A percentile compares a stretch with the other conserved stretches of the same genome.
Conservation (phyloP, 2,888 invertebrate species). For the Iselma pallidipennis region DNA sequence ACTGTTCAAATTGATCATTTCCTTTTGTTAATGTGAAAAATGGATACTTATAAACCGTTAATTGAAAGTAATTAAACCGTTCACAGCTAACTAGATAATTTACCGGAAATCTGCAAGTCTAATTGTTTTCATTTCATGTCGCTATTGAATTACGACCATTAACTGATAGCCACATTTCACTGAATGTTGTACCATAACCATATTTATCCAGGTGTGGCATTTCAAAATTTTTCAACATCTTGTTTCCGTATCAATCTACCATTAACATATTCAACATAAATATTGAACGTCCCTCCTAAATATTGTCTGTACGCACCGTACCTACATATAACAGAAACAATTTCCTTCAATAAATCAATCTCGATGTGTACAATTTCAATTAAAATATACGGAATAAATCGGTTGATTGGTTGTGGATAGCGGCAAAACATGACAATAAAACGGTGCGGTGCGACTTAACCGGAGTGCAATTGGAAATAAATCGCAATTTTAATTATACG, state of each 20-base stretch:
- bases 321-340: no score
- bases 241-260: no score
- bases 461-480: slow-evolving; percentile 47
- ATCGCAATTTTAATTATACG: slow-evolving; percentile 54
- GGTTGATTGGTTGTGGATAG: slow-evolving; percentile 41
- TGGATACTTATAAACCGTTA: background rate
- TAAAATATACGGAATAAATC: slow-evolving; percentile 45
- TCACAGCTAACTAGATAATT: background rate
- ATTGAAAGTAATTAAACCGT: background rate
- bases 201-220: background rate
- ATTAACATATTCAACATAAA: no score
- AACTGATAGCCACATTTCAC: slow-evolving; percentile 18
- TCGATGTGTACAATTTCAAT: slow-evolving; percentile 39
- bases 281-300: no score
- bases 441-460: slow-evolving; percentile 35
- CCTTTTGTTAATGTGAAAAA: background rate
- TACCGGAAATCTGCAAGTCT: slow-evolving; percentile 21
- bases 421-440: slow-evolving; percentile 45
- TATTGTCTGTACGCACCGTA: no score
- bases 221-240: background rate
- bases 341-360: slow-evolving; percentile 34
- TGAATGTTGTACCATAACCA: slow-evolving; percentile 7
- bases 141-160: slow-evolving; percentile 20
- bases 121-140: slow-evolving; percentile 20
- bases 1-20: background rate